Percentiles rank a stretch among this genome's conserved stretches.
Conservation (phyloP, 1,140 invertebrate genomes). For the Cylas formicarius region DNA sequence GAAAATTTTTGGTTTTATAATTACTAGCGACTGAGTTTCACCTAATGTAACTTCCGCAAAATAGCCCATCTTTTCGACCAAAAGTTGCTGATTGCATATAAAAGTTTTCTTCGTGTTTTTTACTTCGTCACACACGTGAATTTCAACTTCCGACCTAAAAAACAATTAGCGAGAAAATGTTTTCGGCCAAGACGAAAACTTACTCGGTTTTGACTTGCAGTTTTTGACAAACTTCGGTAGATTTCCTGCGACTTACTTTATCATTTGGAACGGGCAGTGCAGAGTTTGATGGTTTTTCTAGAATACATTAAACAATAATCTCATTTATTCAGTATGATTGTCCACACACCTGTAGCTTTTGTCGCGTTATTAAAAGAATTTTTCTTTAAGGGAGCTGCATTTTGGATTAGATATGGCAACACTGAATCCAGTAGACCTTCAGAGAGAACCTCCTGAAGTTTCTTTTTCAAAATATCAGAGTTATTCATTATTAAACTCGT, state of each 20-base stretch:
- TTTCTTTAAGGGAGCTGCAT: constrained; percentile 18
- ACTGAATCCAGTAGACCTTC: constrained; percentile 73
- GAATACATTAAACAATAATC: constrained; percentile 1
- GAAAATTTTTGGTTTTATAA: constrained; percentile 4
- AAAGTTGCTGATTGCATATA: constrained; percentile 72
- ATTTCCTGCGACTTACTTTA: constrained; percentile 11
- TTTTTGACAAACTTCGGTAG: constrained; percentile 14
- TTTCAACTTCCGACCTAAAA: constrained; percentile 69
- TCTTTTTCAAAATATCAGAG: constrained; percentile 38
- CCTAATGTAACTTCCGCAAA: constrained; percentile 81
- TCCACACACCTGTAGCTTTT: constrained; percentile 10
- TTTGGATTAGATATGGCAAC: constrained; percentile 44
- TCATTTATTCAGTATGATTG: background rate
- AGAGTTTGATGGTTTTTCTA: constrained; percentile 6
- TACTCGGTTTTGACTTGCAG: constrained; percentile 25
- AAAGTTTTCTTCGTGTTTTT: constrained; percentile 84
- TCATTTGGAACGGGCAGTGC: constrained; percentile 1
- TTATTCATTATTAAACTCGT: constrained; percentile 7
- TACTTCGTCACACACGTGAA: constrained; percentile 81
- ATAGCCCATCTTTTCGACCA: constrained; percentile 89
- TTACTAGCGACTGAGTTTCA: constrained; percentile 19
- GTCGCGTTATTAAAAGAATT: constrained; percentile 1
- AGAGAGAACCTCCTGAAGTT: constrained; percentile 58
- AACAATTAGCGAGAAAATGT: background rate
- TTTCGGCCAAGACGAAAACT: background rate